Conservation (phyloP, 2,797 vertebrate species). For the Enteromius unitaeniatus region DNA sequence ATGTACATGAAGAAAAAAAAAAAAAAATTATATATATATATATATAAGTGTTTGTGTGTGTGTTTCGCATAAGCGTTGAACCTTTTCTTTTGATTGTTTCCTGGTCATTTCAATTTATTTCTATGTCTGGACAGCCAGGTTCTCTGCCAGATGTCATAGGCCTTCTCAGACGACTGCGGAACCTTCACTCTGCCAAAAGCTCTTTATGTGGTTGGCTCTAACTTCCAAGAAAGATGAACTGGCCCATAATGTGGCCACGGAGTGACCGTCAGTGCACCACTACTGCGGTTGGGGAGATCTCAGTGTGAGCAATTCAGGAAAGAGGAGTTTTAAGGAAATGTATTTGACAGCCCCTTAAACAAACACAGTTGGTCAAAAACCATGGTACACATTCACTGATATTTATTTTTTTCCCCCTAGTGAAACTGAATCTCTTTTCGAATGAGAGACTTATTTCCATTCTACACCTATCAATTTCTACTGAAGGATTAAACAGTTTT, state of each 20-base stretch:
- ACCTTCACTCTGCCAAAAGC: constrained; percentile 68
- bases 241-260: constrained; percentile 68
- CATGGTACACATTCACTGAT: constrained; percentile 68
- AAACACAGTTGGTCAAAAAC: constrained; percentile 68
- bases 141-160: constrained; percentile 59
- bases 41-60: too few species aligned
- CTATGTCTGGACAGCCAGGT: constrained; percentile 57
- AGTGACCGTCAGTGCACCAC: constrained; percentile 74
- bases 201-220: constrained; percentile 74
- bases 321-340: constrained; percentile 69
- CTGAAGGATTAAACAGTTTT: constrained; percentile 73
- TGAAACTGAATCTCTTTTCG: constrained; percentile 65
- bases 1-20: too few species aligned
- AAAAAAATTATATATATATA: too few species aligned
- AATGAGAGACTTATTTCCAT: constrained; percentile 77
- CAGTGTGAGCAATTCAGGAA: constrained; percentile 69
- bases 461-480: constrained; percentile 77
- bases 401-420: constrained; percentile 72
- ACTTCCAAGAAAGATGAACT: constrained; percentile 74
- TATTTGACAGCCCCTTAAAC: constrained; percentile 75
- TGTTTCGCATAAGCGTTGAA: too few species aligned
- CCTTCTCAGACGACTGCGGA: constrained; percentile 62
- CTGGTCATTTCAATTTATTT: background rate
- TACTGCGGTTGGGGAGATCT: constrained; percentile 77
- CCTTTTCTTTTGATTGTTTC: too few species aligned